Evolutionary conservation across 1,140 invertebrate genomes (phyloP), one percentile per base, ranked within the genome.

Genomic region (Drosophila pectinifera): DNA sequence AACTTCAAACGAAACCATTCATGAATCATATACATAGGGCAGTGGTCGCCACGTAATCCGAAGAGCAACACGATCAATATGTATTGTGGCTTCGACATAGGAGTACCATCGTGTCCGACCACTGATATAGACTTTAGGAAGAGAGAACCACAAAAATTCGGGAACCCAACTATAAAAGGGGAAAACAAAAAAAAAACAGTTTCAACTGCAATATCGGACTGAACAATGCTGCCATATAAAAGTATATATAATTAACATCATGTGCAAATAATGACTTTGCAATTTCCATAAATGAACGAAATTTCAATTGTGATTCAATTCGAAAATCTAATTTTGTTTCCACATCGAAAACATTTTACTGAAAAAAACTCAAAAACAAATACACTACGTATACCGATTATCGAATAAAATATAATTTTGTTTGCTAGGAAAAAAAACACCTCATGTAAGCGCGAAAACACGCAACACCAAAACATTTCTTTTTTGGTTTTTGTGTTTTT

Each of bases 211-310:
- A 83, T 80, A 88, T 89, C 78, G 83, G 83, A 88, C 83, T 88
- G 83, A 88, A 77, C 58, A 73, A 89, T 83, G 83, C 83, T 88
- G 83, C 83, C 83, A 88, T 88, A 89, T 83, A 77, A 77, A 63
- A 58, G 68, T 51, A 55, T 55, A 73, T 56, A 76, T 48, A 70
- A 39, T 11, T 36, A 53, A 20, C 31, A 36, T 36, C 49, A 31
- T 48, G 65, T 39, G 62, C 59, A 48, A 34, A 24, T 54, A 48
- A 49, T 24, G 42, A 73, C 39, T 58, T 67, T 75, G 38, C 59
- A 82, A 79, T 69, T 73, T 57, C 58, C 39, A 65, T 53, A 41
- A 26, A 69, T 48, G 41, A 89, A 80, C 67, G 68, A 89, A 78
- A 56, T 89, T 83, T 83, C 45, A 78, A 86, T 76, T 86, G 83